phyloP scores from a whole-genome alignment of 2,888 invertebrate species.

The Cephus rjabovi region DNA sequence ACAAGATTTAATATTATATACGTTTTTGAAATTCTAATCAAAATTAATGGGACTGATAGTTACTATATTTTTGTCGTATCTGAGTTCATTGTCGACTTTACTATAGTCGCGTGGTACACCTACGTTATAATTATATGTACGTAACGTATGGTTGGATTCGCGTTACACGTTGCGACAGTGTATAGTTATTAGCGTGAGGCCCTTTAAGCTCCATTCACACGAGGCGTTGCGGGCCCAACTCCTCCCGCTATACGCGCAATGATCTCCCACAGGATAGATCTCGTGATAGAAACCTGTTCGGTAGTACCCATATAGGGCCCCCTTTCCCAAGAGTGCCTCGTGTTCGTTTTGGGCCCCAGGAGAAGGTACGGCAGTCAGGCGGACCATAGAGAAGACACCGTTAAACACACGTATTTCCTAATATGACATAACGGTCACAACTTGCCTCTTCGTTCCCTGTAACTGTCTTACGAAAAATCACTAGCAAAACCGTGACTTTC shows the following conservation, averaged over 20 bases:
- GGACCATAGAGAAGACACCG: constrained; percentile 48
- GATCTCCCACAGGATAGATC: background rate
- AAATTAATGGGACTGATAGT: background rate
- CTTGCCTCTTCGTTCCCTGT: constrained; percentile 20
- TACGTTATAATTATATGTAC: background rate
- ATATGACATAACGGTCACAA: constrained; percentile 64
- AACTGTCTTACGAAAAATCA: constrained; percentile 3
- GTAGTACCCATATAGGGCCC: background rate
- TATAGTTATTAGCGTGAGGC: background rate
- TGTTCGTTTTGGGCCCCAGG: background rate
- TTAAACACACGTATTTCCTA: constrained; percentile 62
- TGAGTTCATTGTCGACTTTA: background rate
- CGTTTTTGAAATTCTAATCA: background rate
- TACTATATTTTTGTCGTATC: background rate
- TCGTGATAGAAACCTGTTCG: background rate
- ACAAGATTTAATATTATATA: background rate
- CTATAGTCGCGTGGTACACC: background rate
- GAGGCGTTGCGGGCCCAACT: background rate
- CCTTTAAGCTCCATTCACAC: background rate
- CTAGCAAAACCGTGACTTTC: constrained; percentile 20
- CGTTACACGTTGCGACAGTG: background rate
- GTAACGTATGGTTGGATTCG: background rate
- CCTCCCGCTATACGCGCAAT: background rate
- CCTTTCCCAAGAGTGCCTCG: background rate
- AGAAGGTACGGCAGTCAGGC: constrained; percentile 9